Percentiles rank a stretch among this genome's conserved stretches.
Conservation (phyloP, 2,888 invertebrate genomes). For the Heliconius ethilla region DNA sequence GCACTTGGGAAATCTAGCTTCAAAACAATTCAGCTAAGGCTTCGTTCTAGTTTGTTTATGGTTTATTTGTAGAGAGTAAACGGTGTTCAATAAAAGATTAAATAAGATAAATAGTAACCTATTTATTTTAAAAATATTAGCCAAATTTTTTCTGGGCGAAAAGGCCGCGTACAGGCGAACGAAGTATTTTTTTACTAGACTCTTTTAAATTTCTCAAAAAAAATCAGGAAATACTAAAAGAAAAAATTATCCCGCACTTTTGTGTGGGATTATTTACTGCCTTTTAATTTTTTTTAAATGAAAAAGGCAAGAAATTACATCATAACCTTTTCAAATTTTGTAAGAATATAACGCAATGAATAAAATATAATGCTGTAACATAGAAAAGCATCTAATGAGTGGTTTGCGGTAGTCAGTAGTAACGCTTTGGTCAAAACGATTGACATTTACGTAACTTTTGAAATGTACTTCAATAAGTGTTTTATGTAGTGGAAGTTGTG, state of each 20-base stretch:
- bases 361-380: conserved; percentile 22
- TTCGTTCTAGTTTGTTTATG: conserved; percentile 6
- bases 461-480: conserved; percentile 2
- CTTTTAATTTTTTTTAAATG: neutral
- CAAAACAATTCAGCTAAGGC: conserved; percentile 6
- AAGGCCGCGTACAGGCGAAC: neutral
- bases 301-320: neutral
- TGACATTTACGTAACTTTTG: conserved; percentile 20
- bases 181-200: neutral
- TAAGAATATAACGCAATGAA: conserved; percentile 3
- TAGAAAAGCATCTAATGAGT: conserved; percentile 22
- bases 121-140: neutral
- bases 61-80: neutral
- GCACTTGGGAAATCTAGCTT: conserved; percentile 32
- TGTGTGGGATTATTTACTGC: no score
- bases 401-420: conserved; percentile 18
- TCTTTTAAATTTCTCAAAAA: neutral
- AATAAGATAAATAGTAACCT: neutral
- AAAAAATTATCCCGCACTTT: neutral
- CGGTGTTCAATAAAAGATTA: neutral
- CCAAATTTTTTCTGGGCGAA: neutral
- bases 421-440: neutral
- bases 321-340: conserved; percentile 2
- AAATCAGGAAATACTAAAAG: neutral
- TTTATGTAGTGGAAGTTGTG: neutral